phyloP scores from a whole-genome alignment of 1,140 invertebrate genomes.

The Caenorhabditis elegans region DNA sequence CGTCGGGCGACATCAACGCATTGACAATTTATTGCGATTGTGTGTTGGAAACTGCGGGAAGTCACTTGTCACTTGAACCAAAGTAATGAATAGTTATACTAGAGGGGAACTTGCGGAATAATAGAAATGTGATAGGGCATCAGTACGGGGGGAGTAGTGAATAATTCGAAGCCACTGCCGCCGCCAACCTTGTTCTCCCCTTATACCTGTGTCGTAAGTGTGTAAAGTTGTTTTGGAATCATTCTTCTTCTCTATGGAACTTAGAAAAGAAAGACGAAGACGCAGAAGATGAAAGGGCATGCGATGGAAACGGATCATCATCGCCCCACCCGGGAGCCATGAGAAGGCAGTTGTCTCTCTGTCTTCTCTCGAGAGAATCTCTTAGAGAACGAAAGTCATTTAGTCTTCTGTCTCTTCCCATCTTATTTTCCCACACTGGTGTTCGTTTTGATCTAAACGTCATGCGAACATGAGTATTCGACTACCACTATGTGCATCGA shows the following conservation, averaged over 20 bases:
- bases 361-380: neutral
- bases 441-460: neutral
- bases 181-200: neutral
- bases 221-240: slow-evolving; percentile 24
- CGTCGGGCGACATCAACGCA: neutral
- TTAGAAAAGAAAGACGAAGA: neutral
- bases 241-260: slow-evolving; percentile 25
- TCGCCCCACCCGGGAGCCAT: slow-evolving; percentile 22
- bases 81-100: slow-evolving; percentile 14
- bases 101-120: no score
- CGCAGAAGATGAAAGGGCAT: slow-evolving; percentile 16
- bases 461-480: slow-evolving; percentile 19
- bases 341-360: slow-evolving; percentile 25
- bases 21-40: slow-evolving; percentile 33
- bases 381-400: slow-evolving; percentile 1
- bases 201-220: neutral
- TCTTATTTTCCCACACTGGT: neutral
- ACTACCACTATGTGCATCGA: slow-evolving; percentile 2
- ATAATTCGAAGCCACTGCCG: neutral
- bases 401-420: neutral
- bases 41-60: neutral
- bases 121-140: neutral
- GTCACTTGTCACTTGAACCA: slow-evolving; percentile 13
- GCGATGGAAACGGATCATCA: slow-evolving; percentile 21
- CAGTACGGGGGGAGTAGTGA: neutral